Evolutionary conservation across 64 coral and sea anemone genomes (phyloP).

Genomic region (Platygyra sinensis): DNA sequence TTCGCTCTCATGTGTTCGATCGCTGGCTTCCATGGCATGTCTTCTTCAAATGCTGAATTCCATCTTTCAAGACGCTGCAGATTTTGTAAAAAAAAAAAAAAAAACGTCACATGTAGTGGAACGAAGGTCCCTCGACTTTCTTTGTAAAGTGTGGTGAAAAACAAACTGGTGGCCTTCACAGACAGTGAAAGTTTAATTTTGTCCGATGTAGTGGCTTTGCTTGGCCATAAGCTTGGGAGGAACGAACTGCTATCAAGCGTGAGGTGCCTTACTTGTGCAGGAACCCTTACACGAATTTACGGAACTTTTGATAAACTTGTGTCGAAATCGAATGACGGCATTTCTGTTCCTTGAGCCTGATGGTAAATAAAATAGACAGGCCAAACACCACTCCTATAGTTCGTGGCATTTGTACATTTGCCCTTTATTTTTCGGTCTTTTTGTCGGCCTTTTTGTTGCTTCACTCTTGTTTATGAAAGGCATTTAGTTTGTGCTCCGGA

Average conservation of each 20-base stretch:
- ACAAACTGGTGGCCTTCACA: neutral
- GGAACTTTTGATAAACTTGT: constrained; percentile 1
- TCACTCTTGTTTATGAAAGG: no score
- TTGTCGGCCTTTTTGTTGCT: no score
- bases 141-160: neutral
- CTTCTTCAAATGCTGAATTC: neutral
- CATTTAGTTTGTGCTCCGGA: no score
- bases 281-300: constrained; percentile 7
- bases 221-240: neutral
- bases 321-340: neutral
- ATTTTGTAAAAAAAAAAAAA: neutral
- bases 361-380: no score
- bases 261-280: neutral
- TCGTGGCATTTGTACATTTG: no score
- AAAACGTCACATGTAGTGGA: neutral
- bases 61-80: neutral
- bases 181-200: neutral
- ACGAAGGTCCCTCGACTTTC: neutral
- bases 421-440: no score
- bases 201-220: neutral
- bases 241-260: neutral
- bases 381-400: no score
- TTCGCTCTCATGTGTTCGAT: no score
- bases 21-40: neutral
- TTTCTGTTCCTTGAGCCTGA: neutral